A percentile compares a stretch with the other conserved stretches of the same genome.
These are phyloP conservation scores for Ivindomyrus marchei DNA, from an alignment of 2,113 vertebrate genomes.

Conservation along the genomic window DNA sequence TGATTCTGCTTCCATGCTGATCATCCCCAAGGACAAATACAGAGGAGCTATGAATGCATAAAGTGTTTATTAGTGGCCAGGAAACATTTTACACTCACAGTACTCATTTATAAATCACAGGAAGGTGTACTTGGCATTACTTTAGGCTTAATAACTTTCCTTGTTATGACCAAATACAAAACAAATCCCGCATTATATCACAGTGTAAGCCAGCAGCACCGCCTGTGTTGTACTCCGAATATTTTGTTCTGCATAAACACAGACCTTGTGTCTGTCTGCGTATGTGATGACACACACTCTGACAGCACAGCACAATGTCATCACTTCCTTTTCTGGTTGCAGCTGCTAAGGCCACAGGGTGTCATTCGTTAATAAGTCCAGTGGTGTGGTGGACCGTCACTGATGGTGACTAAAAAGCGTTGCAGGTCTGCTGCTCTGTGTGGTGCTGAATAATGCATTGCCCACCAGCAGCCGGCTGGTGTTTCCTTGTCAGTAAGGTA, in stretches of 20 bases:
- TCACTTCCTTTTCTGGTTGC: not conserved
- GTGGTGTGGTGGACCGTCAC: not conserved
- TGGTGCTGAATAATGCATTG: slow-evolving; percentile 1
- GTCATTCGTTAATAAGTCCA: slow-evolving; percentile 3
- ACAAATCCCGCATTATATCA: no score
- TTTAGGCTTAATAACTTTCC: slow-evolving; percentile 1
- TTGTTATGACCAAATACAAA: not conserved
- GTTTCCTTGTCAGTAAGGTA: not conserved
- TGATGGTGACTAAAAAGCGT: not conserved
- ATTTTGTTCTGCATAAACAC: not conserved
- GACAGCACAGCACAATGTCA: not conserved
- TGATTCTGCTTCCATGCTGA: not conserved
- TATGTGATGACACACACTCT: not conserved
- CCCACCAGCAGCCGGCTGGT: not conserved
- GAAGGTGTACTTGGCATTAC: not conserved
- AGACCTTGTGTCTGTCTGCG: not conserved
- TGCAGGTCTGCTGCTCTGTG: not conserved
- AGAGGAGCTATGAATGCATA: no score
- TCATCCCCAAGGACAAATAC: not conserved
- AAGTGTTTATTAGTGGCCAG: not conserved
- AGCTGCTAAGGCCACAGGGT: not conserved
- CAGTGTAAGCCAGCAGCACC: not conserved
- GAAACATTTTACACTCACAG: not conserved
- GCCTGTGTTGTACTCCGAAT: not conserved
- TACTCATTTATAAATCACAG: not conserved